phyloP scores from a whole-genome alignment of 2,113 vertebrate genomes.

The Cynopterus brachyotis region DNA sequence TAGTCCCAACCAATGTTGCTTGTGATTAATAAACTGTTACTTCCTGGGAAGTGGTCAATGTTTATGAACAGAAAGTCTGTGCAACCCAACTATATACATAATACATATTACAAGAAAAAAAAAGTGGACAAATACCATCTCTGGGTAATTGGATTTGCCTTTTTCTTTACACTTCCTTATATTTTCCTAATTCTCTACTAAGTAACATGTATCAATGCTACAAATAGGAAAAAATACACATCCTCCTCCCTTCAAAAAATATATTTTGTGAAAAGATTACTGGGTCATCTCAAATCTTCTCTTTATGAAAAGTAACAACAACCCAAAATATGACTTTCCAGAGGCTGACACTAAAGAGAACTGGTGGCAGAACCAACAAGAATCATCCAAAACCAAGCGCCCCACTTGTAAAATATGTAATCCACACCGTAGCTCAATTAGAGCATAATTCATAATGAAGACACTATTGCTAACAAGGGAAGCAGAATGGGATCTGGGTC shows the following conservation, averaged over 20 bases:
- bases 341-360: neutral
- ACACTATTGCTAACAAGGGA: constrained; percentile 48
- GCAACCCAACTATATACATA: neutral
- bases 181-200: constrained; percentile 8
- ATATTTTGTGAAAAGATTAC: neutral
- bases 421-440: constrained; percentile 31
- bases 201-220: neutral
- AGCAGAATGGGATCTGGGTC: constrained; percentile 50
- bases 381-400: constrained; percentile 35
- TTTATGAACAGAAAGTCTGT: neutral
- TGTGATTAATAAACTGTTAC: neutral
- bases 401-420: constrained; percentile 34
- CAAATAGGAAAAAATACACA: neutral
- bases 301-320: neutral
- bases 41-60: neutral
- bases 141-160: neutral
- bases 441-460: constrained; percentile 45
- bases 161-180: neutral
- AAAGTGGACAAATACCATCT: neutral
- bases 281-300: neutral
- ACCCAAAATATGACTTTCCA: neutral
- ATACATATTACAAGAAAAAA: neutral
- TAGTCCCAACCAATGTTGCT: neutral
- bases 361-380: constrained; percentile 17
- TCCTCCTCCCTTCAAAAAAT: neutral